Evolutionary conservation across 2,797 vertebrate species (phyloP), one percentile per base, ranked within the genome.

Genomic region (Rhinogobio ventralis): DNA sequence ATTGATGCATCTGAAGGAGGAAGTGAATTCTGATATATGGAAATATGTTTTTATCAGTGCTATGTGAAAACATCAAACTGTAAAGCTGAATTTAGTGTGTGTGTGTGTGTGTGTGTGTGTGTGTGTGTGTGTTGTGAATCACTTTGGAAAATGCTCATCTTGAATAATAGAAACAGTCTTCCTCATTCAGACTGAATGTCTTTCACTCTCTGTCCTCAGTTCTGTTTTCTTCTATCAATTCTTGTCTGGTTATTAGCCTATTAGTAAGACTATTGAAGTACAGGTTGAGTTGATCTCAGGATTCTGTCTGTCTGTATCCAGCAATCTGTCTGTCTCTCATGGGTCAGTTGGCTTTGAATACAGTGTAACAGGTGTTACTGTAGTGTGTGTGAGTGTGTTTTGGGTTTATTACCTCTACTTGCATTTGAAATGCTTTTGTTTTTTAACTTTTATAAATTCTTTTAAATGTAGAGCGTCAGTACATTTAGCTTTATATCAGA

Each of bases 321-420:
- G 87, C 93, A 93, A 91, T 93, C 89, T 92, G 88, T 86, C 83
- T 39, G 7, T 88, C 86, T 76, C 78, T 85, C 62, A 83, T 28
- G 67, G n/a, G 15, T 69, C 62, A 36, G 30, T n/a, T 81, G 33
- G 17, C 6, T 57, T n/a, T 81, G 33, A 55, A 81, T 71, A 8
- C 5, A 60, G 23, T 71, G 23, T 42, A 71, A 69, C 81, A 64
- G 69, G 19, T 64, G 69, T 73, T 73, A 30, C 14, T 69, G 30
- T 25, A 42, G 64, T 51, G 23, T 17, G 76, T 19, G 10, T 45
- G 53, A 62, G n/a, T n/a, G n/a, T n/a, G 60, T 76, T 60, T 49
- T 49, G 45, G 0, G 5, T 39, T 49, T 15, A 45, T 33, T 36
- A 17, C 7, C 28, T n/a, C 53, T 33, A 36, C 72, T 10, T 53